A percentile compares a stretch with the other conserved stretches of the same genome.
phyloP scores from a whole-genome alignment of 2,113 vertebrate species.

The Erythrolamprus reginae region DNA sequence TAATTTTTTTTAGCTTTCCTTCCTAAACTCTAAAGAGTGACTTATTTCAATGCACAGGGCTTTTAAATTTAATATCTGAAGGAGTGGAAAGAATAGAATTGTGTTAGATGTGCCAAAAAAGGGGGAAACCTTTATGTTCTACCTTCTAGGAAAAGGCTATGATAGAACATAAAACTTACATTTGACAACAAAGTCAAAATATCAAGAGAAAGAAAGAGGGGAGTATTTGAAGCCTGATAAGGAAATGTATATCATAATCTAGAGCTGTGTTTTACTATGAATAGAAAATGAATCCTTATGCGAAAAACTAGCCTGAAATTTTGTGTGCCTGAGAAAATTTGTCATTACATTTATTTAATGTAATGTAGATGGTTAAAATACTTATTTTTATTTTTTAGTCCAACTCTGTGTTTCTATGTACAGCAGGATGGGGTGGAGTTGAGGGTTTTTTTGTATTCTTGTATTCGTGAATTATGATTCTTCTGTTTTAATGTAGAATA shows the following conservation, averaged over 20 bases:
- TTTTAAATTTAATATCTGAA: background rate
- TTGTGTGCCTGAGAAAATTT: background rate
- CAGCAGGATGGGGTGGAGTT: too few relatives aligned
- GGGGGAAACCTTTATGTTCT: background rate
- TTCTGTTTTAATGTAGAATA: background rate
- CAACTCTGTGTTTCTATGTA: background rate
- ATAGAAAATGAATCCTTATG: conserved; percentile 5
- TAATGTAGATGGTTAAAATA: background rate
- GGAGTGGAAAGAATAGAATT: conserved; percentile 4
- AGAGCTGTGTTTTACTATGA: background rate
- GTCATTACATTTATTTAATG: background rate
- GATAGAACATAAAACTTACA: conserved; percentile 23
- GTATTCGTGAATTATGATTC: background rate
- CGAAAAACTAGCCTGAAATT: background rate
- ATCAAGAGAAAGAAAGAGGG: background rate
- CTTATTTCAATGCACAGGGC: background rate
- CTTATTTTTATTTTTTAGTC: background rate
- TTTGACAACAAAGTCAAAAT: background rate
- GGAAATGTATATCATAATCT: background rate
- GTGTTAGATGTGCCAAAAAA: background rate
- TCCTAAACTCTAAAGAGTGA: background rate
- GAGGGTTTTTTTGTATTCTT: background rate
- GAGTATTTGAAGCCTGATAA: background rate
- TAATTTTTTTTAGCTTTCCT: background rate
- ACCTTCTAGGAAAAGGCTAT: conserved; percentile 26